Conservation (phyloP, 2,797 vertebrate species). For the Triplophysa bombifrons region DNA sequence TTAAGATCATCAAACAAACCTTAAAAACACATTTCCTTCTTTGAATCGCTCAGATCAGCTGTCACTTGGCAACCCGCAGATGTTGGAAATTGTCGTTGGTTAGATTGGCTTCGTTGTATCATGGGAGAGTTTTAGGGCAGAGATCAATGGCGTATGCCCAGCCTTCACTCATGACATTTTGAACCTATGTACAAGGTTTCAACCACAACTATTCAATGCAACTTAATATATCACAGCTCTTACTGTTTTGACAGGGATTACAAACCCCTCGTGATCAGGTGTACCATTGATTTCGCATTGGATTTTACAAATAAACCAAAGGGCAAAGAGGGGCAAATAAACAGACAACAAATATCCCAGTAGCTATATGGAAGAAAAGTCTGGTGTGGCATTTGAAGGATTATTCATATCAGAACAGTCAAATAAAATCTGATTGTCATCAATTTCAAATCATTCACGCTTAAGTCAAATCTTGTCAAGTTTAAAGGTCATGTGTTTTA, state of each 20-base stretch:
- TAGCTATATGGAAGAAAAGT: conserved; percentile 6
- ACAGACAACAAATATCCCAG: conserved; percentile 58
- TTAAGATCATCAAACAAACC: too few species aligned
- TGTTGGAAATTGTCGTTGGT: conserved; percentile 8
- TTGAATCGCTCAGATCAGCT: not conserved
- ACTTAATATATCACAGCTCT: conserved; percentile 52
- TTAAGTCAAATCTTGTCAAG: not conserved
- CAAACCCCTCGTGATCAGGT: conserved; percentile 54
- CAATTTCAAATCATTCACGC: not conserved
- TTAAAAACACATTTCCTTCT: not conserved
- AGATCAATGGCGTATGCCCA: conserved; percentile 65
- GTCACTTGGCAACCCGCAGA: not conserved
- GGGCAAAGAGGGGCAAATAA: conserved; percentile 56
- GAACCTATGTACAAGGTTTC: conserved; percentile 65
- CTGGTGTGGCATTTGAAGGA: not conserved
- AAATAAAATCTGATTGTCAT: conserved; percentile 19
- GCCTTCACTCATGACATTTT: conserved; percentile 59
- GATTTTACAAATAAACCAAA: conserved; percentile 64
- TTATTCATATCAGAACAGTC: conserved; percentile 9
- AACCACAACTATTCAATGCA: conserved; percentile 62
- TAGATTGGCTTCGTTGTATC: conserved; percentile 29
- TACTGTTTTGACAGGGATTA: conserved; percentile 65
- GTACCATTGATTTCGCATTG: conserved; percentile 65
- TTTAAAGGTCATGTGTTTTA: not conserved
- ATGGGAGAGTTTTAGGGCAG: conserved; percentile 53